Evolutionary conservation across 2,113 vertebrate genomes (phyloP).

Genomic region (Cromileptes altivelis): DNA sequence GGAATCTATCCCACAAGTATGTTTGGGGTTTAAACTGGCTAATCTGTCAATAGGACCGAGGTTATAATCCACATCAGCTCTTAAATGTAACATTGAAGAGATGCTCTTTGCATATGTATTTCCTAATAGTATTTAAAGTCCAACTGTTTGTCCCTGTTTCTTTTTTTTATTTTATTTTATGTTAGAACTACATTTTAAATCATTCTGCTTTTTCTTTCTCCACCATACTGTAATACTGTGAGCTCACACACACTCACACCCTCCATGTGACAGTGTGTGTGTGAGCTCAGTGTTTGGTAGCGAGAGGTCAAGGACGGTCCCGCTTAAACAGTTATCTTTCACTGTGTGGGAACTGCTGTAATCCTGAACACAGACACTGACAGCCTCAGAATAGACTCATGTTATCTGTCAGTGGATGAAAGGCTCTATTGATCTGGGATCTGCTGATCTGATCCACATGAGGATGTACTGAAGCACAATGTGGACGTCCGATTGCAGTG

Average conservation of each 20-base stretch:
- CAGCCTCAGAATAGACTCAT: slow-evolving; percentile 32
- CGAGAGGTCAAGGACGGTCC: slow-evolving; percentile 72
- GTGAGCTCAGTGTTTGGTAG: slow-evolving; percentile 41
- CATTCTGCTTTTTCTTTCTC: not conserved
- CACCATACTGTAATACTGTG: not conserved
- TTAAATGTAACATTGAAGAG: not conserved
- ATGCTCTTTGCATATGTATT: not conserved
- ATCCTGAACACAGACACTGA: slow-evolving; percentile 56
- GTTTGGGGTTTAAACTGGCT: slow-evolving; percentile 1
- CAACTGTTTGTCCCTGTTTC: not conserved
- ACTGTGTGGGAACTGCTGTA: slow-evolving; percentile 51
- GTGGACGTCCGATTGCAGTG: not conserved
- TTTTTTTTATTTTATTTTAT: not conserved
- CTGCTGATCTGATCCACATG: slow-evolving; percentile 22
- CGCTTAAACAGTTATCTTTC: slow-evolving; percentile 69
- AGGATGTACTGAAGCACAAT: not conserved
- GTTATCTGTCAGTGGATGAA: slow-evolving; percentile 33
- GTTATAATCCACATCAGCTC: not conserved
- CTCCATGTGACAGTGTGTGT: not conserved
- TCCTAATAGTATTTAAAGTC: not conserved
- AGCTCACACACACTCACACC: slow-evolving; percentile 7
- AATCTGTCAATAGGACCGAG: not conserved
- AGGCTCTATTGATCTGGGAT: slow-evolving; percentile 40
- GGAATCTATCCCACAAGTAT: not conserved
- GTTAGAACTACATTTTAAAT: not conserved